Conservation (phyloP, 2,797 vertebrate genomes). For the Enteromius radiatus region DNA sequence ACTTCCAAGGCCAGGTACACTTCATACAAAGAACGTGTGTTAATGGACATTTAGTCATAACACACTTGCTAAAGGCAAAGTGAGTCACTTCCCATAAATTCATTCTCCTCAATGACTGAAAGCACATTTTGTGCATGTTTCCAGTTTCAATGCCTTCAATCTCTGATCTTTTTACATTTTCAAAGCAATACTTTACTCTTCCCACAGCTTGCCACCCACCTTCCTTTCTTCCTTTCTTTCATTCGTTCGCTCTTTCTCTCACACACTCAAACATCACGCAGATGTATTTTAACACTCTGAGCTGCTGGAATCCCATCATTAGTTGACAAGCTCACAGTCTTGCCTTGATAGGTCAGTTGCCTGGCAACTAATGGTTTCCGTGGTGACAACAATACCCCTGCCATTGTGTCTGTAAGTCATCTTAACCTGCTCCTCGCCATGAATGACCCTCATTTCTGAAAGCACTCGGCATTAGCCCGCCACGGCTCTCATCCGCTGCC, state of each 20-base stretch:
- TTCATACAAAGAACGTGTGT: constrained; percentile 27
- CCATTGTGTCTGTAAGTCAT: constrained; percentile 77
- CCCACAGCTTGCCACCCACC: constrained; percentile 50
- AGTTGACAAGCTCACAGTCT: constrained; percentile 81
- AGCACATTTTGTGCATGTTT: constrained; percentile 25
- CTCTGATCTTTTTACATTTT: constrained; percentile 36
- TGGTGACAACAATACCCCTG: constrained; percentile 83
- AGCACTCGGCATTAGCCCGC: constrained; percentile 8
- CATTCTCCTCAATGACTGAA: constrained; percentile 20
- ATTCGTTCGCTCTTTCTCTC: neutral
- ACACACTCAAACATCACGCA: constrained; percentile 50
- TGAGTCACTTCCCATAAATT: constrained; percentile 27
- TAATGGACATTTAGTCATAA: constrained; percentile 40
- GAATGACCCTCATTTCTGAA: constrained; percentile 45
- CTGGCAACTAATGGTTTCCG: constrained; percentile 92
- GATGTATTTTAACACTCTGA: constrained; percentile 74
- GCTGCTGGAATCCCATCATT: constrained; percentile 82
- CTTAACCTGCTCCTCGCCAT: constrained; percentile 46
- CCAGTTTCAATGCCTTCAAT: constrained; percentile 27
- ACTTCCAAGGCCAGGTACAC: constrained; percentile 38
- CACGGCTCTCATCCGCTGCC: neutral
- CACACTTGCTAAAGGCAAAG: constrained; percentile 19
- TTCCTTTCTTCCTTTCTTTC: constrained; percentile 11
- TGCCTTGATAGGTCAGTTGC: constrained; percentile 85
- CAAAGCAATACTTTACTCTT: constrained; percentile 55